These are phyloP conservation scores for Pyralis farinalis DNA, from an alignment of 2,888 invertebrate genomes.

Conservation along the genomic window DNA sequence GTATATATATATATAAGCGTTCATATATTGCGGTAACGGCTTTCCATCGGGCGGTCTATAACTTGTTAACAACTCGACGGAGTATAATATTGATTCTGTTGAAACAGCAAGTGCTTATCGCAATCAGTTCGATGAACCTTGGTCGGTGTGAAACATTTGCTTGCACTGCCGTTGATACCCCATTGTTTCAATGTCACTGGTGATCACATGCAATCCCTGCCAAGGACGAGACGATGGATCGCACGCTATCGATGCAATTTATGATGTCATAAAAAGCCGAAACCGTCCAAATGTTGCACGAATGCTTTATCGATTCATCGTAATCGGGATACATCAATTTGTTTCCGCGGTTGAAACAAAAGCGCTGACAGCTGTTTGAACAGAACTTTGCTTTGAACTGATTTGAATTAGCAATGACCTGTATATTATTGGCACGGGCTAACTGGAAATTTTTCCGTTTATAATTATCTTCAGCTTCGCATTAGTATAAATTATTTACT, in stretches of 20 bases:
- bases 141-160: conserved; percentile 36
- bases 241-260: conserved; percentile 50
- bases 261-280: conserved; percentile 23
- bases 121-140: conserved; percentile 30
- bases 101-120: no score
- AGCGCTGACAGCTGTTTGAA: neutral
- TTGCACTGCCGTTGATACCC: conserved; percentile 27
- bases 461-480: no score
- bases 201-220: conserved; percentile 21
- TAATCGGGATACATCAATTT: conserved; percentile 2
- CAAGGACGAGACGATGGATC: conserved; percentile 3
- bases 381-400: no score
- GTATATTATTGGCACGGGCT: no score
- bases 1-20: no score
- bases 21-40: no score
- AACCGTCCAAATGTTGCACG: conserved; percentile 8
- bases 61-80: no score
- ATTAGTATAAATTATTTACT: no score
- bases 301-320: conserved; percentile 8
- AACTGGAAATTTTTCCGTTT: no score
- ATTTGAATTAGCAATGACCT: no score
- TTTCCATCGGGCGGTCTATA: no score
- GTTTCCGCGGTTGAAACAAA: neutral
- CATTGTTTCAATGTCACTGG: conserved; percentile 13
- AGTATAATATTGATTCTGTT: no score